Evolutionary conservation across 1,140 invertebrate genomes (phyloP).

Genomic region (Propsilocerus akamusi): DNA sequence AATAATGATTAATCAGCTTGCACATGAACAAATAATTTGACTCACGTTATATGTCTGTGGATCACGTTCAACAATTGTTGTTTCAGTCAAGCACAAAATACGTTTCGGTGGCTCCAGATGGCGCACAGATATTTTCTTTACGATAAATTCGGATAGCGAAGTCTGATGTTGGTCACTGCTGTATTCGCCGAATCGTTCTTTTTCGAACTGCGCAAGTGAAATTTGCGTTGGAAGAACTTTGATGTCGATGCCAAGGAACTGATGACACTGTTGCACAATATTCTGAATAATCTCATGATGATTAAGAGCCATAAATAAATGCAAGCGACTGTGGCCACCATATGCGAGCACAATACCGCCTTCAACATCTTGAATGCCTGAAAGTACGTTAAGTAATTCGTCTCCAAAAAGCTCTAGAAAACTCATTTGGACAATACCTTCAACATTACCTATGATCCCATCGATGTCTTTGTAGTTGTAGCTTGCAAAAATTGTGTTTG

Average conservation of each 20-base stretch:
- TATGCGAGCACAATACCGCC: conserved; percentile 77
- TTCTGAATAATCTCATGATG: conserved; percentile 73
- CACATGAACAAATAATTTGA: neutral
- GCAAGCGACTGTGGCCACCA: conserved; percentile 71
- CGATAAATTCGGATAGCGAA: conserved; percentile 78
- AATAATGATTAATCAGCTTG: neutral
- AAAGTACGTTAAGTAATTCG: neutral
- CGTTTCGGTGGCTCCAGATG: conserved; percentile 64
- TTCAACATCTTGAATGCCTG: conserved; percentile 44
- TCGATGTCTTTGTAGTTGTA: conserved; percentile 92
- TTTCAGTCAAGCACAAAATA: conserved; percentile 88
- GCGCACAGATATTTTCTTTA: conserved; percentile 66
- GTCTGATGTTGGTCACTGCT: conserved; percentile 80
- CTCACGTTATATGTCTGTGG: conserved; percentile 85
- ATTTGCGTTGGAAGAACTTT: conserved; percentile 68
- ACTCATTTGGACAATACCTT: conserved; percentile 21
- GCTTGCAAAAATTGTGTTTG: conserved; percentile 56
- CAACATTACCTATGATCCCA: conserved; percentile 33
- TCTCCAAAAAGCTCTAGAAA: conserved; percentile 1
- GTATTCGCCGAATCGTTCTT: conserved; percentile 77
- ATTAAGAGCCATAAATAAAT: conserved; percentile 71
- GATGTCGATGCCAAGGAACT: conserved; percentile 64
- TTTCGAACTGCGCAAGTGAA: conserved; percentile 65
- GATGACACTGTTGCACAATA: conserved; percentile 58
- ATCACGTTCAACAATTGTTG: conserved; percentile 90